Evolutionary conservation across 2,888 invertebrate genomes (phyloP).

Genomic region (Eupithecia inturbata): DNA sequence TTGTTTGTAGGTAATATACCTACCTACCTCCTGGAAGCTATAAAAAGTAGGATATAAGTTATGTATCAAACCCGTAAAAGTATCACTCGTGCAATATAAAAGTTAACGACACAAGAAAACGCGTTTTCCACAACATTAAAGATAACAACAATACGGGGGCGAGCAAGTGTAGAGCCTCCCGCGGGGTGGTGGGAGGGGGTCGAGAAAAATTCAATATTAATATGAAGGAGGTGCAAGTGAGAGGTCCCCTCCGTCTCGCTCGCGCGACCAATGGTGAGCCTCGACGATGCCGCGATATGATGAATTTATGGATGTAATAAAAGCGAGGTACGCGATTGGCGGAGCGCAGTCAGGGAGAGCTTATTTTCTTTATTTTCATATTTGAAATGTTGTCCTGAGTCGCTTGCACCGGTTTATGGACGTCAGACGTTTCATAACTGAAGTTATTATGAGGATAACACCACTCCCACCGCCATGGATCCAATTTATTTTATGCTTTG

Average conservation of each 20-base stretch:
- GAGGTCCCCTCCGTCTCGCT: constrained; percentile 79
- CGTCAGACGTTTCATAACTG: constrained; percentile 65
- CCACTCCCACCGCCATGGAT: constrained; percentile 44
- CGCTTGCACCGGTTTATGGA: constrained; percentile 60
- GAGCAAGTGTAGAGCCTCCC: constrained; percentile 84
- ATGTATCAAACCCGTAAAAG: constrained; percentile 81
- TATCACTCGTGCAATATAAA: constrained; percentile 84
- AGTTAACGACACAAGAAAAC: constrained; percentile 85
- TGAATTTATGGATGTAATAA: constrained; percentile 94
- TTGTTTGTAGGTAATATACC: background rate
- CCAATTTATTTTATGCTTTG: constrained; percentile 33
- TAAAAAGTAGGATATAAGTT: constrained; percentile 67
- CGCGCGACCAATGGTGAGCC: constrained; percentile 84
- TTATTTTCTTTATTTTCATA: constrained; percentile 85
- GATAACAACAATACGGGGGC: constrained; percentile 85
- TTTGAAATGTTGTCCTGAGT: constrained; percentile 78
- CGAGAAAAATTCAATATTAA: constrained; percentile 92
- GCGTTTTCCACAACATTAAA: constrained; percentile 85
- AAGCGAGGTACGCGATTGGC: constrained; percentile 87
- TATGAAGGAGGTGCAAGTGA: constrained; percentile 88
- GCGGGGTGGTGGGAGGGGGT: constrained; percentile 82
- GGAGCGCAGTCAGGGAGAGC: constrained; percentile 80
- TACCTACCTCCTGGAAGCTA: constrained; percentile 3
- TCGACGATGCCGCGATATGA: constrained; percentile 85
- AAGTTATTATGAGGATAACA: constrained; percentile 49